phyloP scores from a whole-genome alignment of 1,140 invertebrate genomes.

The Pinna nobilis region DNA sequence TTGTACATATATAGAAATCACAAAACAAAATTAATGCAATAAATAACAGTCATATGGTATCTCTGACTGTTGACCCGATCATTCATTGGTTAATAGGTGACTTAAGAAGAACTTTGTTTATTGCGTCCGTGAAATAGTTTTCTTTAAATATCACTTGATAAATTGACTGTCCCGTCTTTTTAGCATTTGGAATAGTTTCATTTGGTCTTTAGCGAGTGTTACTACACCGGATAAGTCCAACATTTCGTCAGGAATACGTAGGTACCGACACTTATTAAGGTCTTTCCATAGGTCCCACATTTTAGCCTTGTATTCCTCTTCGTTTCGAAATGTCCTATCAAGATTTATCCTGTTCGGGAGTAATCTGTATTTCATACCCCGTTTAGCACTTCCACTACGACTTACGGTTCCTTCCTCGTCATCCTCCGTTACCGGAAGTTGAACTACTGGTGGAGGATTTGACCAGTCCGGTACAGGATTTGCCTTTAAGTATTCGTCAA shows the following conservation, averaged over 20 bases:
- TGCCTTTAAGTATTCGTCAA: constrained; percentile 58
- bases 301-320: constrained; percentile 54
- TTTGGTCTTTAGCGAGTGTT: constrained; percentile 59
- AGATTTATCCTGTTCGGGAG: constrained; percentile 40
- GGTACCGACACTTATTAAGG: constrained; percentile 60
- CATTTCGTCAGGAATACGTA: constrained; percentile 52
- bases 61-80: no score
- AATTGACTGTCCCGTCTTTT: constrained; percentile 13
- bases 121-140: no score
- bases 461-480: constrained; percentile 38
- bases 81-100: no score
- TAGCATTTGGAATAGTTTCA: constrained; percentile 44
- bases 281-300: constrained; percentile 55
- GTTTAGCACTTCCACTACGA: constrained; percentile 23
- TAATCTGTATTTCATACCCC: constrained; percentile 20
- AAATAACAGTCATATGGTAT: no score
- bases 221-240: constrained; percentile 52
- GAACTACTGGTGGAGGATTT: constrained; percentile 3
- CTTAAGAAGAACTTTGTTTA: no score
- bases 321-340: constrained; percentile 55
- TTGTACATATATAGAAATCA: no score
- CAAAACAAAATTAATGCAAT: no score
- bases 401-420: constrained; percentile 31
- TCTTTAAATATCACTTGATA: no score
- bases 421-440: constrained; percentile 7